Evolutionary conservation across 2,888 invertebrate species (phyloP), one percentile per base, ranked within the genome.

Genomic region (Pollenia amentaria): DNA sequence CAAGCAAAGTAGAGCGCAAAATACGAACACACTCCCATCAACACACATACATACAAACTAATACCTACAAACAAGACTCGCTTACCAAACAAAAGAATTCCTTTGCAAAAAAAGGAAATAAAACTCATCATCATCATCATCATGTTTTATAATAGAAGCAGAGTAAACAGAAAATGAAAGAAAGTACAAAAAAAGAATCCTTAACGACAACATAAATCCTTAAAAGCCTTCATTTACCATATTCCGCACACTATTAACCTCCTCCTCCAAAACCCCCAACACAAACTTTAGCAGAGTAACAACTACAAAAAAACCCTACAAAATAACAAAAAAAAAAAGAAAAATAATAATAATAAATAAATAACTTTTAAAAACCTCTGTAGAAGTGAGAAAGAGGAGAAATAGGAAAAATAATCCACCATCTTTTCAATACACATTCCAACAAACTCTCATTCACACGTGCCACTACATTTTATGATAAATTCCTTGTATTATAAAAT

Each of bases 121-220:
- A 40, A 76, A 38, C 51, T 14, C 48, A 69, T 29, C 69, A 70
- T 53, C 79, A 62, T 67, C 64, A 76, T 57, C 9, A 73, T 64
- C 29, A 29, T 77, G 48, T 21, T 70, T n/a, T 65, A 81, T 29
- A 48, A 69, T 18, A 60, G 48, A 16, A 67, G 48, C 64, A 73
- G 21, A 79, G 51, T 48, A 72, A 67, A 67, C 16, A 62, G 14
- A 55, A 60, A 53, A 48, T 18, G n/a, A 8, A 64, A 82, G 29
- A 29, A 29, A 0, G 4, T 29, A 29, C 29, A 29, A 6, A 29
- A 29, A 78, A 77, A 62, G 73, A 9, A 82, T 82, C 85, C 82
- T 82, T 86, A 86, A 86, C 82, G 81, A 85, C 85, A 86, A 29
- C 73, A 78, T 82, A 78, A 78, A 82, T 86, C 85, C 85, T 82